phyloP scores from a whole-genome alignment of 64 coral and sea anemone species.

The Actinia tenebrosa region DNA sequence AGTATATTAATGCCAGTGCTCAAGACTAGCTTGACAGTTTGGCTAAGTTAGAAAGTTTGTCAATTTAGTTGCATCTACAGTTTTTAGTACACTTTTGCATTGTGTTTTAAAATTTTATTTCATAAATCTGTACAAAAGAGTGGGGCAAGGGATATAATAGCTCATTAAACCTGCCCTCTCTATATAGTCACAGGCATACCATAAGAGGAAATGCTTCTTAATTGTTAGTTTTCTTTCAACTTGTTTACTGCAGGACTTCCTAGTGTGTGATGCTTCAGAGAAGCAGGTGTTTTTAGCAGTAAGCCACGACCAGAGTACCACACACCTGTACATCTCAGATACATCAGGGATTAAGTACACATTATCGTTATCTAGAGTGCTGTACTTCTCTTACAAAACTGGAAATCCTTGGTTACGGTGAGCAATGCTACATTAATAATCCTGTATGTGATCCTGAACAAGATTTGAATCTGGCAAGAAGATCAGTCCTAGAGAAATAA shows the following conservation, averaged over 20 bases:
- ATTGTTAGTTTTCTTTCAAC: neutral
- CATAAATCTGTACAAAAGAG: too few relatives aligned
- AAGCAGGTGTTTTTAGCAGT: constrained; percentile 96
- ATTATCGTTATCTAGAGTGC: constrained; percentile 80
- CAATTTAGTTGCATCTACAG: neutral
- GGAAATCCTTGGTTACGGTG: constrained; percentile 77
- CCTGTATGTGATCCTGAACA: too few relatives aligned
- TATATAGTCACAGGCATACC: too few relatives aligned
- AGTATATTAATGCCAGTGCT: too few relatives aligned
- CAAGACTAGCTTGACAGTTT: too few relatives aligned
- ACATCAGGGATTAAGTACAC: constrained; percentile 76
- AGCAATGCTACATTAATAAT: neutral
- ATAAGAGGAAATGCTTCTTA: too few relatives aligned
- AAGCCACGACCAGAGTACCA: constrained; percentile 61
- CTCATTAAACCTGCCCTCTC: too few relatives aligned
- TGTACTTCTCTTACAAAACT: constrained; percentile 72
- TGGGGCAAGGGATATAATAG: too few relatives aligned
- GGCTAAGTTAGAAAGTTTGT: neutral
- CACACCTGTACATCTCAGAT: constrained; percentile 94
- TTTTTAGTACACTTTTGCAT: too few relatives aligned
- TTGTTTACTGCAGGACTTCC: constrained; percentile 60
- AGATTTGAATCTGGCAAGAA: too few relatives aligned
- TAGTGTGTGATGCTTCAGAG: constrained; percentile 87
- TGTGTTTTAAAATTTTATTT: too few relatives aligned
- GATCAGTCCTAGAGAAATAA: too few relatives aligned